Evolutionary conservation across 2,797 vertebrate genomes (phyloP), one percentile per base, ranked within the genome.

Genomic region (Philypnodon macrostomus): DNA sequence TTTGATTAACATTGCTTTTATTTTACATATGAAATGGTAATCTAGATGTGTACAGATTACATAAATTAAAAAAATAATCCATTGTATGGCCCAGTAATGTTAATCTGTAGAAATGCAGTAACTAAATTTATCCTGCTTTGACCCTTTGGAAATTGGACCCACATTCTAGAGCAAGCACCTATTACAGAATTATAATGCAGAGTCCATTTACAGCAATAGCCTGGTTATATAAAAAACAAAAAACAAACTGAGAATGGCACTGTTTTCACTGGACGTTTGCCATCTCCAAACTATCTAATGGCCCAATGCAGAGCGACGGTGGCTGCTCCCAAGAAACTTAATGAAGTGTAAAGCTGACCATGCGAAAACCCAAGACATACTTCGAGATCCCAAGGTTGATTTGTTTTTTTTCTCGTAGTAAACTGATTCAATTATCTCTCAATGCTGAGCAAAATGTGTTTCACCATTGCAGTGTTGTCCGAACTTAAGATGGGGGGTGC

Each of bases 341-440:
- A 18, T 57, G 50, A 65, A 65, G 16, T 52, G 27, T 42, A 61
- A 14, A 29, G 16, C 23, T 53, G 3, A 54, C 58, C 64, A 40
- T 37, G 46, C 69, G 14, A 30, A 33, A 36, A 29, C 38, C 39
- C 57, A 1, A 19, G 51, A 41, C 56, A 41, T 33, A 36, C 18
- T 34, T 12, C 1, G 0, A 19, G 34, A 49, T 9, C 38, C 23
- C 30, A 38, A 19, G 32, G 36, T 27, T 47, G 29, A 15, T 38
- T 32, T 34, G 31, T 42, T 49, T 17, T 17, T 4, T 1, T 47
- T 39, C n/a, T 24, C 23, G 29, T 27, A 12, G 3, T 57, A 6
- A 15, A 32, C 16, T 26, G 19, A 38, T 30, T 33, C 34, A 40
- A 21, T 46, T 47, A 18, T 27, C 34, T 57, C 35, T n/a, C 9